A percentile compares a stretch with the other conserved stretches of the same genome.
These are phyloP conservation scores for Drosophila novamexicana DNA, from an alignment of 1,140 invertebrate species.

Conservation along the genomic window DNA sequence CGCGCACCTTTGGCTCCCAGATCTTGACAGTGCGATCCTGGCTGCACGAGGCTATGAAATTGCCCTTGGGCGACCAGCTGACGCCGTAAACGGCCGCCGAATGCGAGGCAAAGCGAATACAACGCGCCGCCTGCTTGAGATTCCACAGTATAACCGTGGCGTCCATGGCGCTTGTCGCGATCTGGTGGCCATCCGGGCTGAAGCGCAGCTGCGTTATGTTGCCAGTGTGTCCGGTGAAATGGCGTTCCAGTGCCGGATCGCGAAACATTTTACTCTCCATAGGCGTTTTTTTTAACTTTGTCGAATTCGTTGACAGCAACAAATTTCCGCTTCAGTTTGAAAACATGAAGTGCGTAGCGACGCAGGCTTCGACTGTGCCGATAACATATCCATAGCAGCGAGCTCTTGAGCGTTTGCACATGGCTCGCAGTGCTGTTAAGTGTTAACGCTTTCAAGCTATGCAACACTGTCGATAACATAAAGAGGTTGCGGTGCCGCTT, in stretches of 20 bases:
- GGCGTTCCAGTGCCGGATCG: slow-evolving; percentile 89
- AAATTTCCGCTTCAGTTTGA: slow-evolving; percentile 39
- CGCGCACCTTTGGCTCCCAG: slow-evolving; percentile 93
- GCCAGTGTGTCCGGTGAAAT: slow-evolving; percentile 92
- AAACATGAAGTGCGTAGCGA: slow-evolving; percentile 37
- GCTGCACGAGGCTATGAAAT: slow-evolving; percentile 92
- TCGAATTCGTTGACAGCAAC: not conserved
- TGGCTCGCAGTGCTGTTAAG: not conserved
- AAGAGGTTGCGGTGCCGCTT: slow-evolving; percentile 1
- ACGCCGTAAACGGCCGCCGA: slow-evolving; percentile 88
- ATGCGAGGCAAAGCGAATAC: slow-evolving; percentile 89
- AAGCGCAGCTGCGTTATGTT: slow-evolving; percentile 91
- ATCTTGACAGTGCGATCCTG: slow-evolving; percentile 92
- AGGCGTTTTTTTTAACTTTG: slow-evolving; percentile 5
- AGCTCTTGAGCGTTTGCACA: not conserved
- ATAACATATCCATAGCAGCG: slow-evolving; percentile 2
- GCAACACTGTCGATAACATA: slow-evolving; percentile 10
- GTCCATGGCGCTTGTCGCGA: slow-evolving; percentile 92
- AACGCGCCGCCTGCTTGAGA: slow-evolving; percentile 87
- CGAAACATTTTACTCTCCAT: slow-evolving; percentile 51
- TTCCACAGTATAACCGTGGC: slow-evolving; percentile 93
- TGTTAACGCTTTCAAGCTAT: not conserved
- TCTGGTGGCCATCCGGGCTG: slow-evolving; percentile 90
- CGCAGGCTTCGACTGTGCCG: slow-evolving; percentile 18
- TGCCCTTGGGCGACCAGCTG: slow-evolving; percentile 91